A percentile compares a stretch with the other conserved stretches of the same genome.
Conservation (phyloP, 2,113 vertebrate genomes). For the Galbula dea region DNA sequence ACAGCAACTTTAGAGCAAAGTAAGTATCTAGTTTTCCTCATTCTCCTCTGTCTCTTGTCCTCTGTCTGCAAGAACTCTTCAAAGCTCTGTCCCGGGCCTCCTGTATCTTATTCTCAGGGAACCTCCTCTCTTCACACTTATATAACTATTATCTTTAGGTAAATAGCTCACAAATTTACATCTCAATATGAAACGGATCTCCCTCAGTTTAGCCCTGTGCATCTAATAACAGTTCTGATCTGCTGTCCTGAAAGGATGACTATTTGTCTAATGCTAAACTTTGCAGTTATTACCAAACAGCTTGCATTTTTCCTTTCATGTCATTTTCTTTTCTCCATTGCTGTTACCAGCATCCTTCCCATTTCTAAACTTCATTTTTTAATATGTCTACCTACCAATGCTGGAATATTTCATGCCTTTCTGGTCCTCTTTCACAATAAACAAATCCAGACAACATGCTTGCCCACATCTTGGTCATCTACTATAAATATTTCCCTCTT, state of each 20-base stretch:
- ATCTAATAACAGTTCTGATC: not conserved
- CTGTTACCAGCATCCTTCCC: not conserved
- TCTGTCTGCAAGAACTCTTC: slow-evolving; percentile 18
- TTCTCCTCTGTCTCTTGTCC: not conserved
- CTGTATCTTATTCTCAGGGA: slow-evolving; percentile 39
- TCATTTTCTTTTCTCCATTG: not conserved
- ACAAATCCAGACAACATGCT: not conserved
- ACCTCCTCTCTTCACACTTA: slow-evolving; percentile 19
- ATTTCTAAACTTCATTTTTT: not conserved
- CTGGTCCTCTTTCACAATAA: not conserved
- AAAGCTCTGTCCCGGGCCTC: slow-evolving; percentile 16
- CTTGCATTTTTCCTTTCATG: not conserved
- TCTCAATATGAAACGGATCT: slow-evolving; percentile 35
- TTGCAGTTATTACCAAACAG: not conserved
- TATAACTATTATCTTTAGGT: slow-evolving; percentile 26
- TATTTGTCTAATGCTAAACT: not conserved
- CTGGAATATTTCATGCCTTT: not conserved
- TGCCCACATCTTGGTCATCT: not conserved
- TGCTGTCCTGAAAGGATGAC: not conserved
- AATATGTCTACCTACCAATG: not conserved
- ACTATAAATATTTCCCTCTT: not conserved
- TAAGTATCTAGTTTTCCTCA: not conserved
- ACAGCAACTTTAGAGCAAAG: not conserved
- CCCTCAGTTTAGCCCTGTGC: not conserved
- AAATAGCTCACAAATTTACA: slow-evolving; percentile 40